Percentiles rank a stretch among this genome's conserved stretches.
These are phyloP conservation scores for Lacerta agilis DNA, from an alignment of 2,797 vertebrate species.

Conservation along the genomic window DNA sequence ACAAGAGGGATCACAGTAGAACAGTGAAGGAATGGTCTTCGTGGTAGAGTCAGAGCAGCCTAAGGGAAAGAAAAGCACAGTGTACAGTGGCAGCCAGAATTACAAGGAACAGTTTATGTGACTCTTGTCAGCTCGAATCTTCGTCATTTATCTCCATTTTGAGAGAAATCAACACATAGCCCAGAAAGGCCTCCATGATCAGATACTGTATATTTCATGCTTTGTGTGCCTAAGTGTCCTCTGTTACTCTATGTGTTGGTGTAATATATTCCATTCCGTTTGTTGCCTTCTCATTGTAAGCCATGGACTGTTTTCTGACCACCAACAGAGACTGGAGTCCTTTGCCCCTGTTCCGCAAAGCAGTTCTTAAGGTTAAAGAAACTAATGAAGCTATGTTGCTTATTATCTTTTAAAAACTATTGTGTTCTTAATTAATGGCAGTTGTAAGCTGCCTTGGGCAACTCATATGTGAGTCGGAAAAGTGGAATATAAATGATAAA, in stretches of 20 bases:
- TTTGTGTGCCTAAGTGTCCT: neutral
- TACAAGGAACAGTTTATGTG: neutral
- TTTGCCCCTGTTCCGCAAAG: neutral
- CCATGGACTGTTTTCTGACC: too few relatives aligned
- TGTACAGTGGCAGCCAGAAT: neutral
- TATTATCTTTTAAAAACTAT: neutral
- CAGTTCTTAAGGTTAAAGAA: neutral
- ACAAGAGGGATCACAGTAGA: conserved; percentile 91
- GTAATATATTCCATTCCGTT: neutral
- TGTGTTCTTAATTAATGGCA: neutral
- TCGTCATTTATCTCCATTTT: neutral
- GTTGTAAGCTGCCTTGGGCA: neutral
- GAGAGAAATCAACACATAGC: neutral
- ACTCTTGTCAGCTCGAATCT: neutral
- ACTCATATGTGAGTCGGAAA: neutral
- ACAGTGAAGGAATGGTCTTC: conserved; percentile 92
- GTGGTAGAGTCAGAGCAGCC: conserved; percentile 90
- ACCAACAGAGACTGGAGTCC: neutral
- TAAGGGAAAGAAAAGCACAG: conserved; percentile 66
- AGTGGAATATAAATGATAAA: neutral
- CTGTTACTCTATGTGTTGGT: neutral
- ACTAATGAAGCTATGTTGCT: neutral
- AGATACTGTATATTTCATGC: neutral
- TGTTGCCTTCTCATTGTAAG: too few relatives aligned
- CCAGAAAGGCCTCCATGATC: neutral